Evolutionary conservation across 2,113 vertebrate genomes (phyloP).

Genomic region (Aphelocoma coerulescens): DNA sequence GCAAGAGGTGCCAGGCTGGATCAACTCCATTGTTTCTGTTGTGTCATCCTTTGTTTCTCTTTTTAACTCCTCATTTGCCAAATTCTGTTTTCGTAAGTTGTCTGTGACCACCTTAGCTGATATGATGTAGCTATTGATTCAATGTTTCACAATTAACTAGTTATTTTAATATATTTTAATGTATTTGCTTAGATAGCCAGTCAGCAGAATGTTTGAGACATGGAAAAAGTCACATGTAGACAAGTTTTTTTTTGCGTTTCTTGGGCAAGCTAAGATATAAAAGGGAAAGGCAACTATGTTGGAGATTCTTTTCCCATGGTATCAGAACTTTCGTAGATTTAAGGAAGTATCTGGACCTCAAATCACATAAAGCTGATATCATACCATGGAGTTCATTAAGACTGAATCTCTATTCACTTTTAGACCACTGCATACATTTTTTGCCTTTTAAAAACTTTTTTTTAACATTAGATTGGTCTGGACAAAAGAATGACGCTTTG

Average conservation of each 20-base stretch:
- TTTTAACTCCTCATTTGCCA: constrained; percentile 33
- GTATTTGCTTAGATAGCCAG: neutral
- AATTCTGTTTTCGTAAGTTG: neutral
- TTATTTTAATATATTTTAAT: neutral
- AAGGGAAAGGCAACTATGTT: neutral
- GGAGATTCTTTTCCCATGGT: neutral
- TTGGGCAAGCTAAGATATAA: neutral
- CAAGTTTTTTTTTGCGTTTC: neutral
- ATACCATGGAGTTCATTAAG: neutral
- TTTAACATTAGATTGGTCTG: neutral
- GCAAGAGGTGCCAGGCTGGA: constrained; percentile 40
- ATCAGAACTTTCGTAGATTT: neutral
- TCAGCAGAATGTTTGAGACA: neutral
- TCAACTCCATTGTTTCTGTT: constrained; percentile 35
- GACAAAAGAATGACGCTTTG: neutral
- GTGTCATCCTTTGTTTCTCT: constrained; percentile 25
- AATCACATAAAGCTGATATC: neutral
- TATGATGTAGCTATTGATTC: neutral
- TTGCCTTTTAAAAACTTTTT: neutral
- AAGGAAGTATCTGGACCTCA: neutral
- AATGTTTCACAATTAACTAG: neutral
- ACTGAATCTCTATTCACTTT: neutral
- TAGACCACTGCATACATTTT: neutral
- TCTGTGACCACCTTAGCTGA: neutral
- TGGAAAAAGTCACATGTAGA: neutral